phyloP scores from a whole-genome alignment of 2,113 vertebrate species.

The Chaenocephalus aceratus region DNA sequence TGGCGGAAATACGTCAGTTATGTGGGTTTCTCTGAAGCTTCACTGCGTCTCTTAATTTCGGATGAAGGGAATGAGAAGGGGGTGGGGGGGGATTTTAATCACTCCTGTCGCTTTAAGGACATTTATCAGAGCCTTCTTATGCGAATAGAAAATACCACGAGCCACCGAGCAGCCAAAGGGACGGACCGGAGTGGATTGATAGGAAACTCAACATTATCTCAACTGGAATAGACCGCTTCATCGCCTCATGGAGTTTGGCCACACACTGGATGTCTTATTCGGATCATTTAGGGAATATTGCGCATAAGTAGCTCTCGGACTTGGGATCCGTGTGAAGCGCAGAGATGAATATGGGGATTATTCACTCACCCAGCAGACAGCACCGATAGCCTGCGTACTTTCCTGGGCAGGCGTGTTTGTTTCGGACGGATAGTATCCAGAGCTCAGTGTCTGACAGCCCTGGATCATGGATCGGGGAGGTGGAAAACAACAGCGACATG shows the following conservation, averaged over 20 bases:
- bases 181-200: conserved; percentile 80
- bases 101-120: conserved; percentile 88
- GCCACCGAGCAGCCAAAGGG: conserved; percentile 69
- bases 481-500: conserved; percentile 83
- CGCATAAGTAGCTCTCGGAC: conserved; percentile 79
- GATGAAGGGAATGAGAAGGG: conserved; percentile 75
- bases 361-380: conserved; percentile 45
- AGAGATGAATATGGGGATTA: conserved; percentile 72
- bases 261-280: conserved; percentile 68
- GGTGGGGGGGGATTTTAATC: conserved; percentile 79
- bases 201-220: conserved; percentile 74
- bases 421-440: conserved; percentile 64
- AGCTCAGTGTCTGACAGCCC: conserved; percentile 66
- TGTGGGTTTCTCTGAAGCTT: conserved; percentile 81
- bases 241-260: conserved; percentile 77
- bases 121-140: conserved; percentile 83
- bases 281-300: conserved; percentile 77
- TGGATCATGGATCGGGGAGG: conserved; percentile 82
- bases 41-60: conserved; percentile 84
- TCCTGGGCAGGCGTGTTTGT: conserved; percentile 38
- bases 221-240: conserved; percentile 76
- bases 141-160: conserved; percentile 78
- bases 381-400: conserved; percentile 33
- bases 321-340: conserved; percentile 72
- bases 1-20: conserved; percentile 91